Base-by-base conservation (phyloP, 2,888 invertebrate species). In the Unio delphinus region DNA sequence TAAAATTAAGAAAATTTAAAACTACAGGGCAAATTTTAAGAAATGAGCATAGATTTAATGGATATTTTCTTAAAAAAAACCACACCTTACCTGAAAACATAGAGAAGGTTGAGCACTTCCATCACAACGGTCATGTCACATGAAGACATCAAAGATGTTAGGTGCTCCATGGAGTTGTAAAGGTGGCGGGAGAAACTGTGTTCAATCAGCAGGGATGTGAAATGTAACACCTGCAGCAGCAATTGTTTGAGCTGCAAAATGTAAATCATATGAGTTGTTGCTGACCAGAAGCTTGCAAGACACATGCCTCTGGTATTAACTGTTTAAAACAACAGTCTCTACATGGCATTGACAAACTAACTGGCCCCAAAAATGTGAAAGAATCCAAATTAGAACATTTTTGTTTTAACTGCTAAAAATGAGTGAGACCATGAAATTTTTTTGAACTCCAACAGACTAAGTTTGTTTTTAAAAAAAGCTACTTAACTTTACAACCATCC, bases 111-210 rank as follows among this genome's bases (percentile, higher is more conserved):
- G 68, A 96, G 91, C 65, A 96, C 95, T 78, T 94, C 94, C 69
- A 95, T 91, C n/a, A 95, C 94, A 66, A 95, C 93, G 80, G 94
- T 93, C 94, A 96, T 94, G 87, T 95, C 94, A 89, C 94, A 94
- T 65, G 95, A 95, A 71, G 94, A 93, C 81, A 96, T 90, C 77
- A 96, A 90, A 57, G 93, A 92, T 65, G 95, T 93, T 78, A 96
- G 91, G 88, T 95, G 95, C 90, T 95, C 95, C 93, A 95, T 94
- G 59, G 95, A 95, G 90, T 94, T 95, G 92, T 96, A 96, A 76
- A 95, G 91, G 90, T 95, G 95, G 67, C 95, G 92, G 23, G 95
- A 95, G 88, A 95, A 95, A 80, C 95, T 95, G 90, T 96, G 95
- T 89, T 96, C 95, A 84, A 96, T 95, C 67, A 96, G 91, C 77